Conservation (phyloP, 2,888 invertebrate species). For the Xestia xanthographa region DNA sequence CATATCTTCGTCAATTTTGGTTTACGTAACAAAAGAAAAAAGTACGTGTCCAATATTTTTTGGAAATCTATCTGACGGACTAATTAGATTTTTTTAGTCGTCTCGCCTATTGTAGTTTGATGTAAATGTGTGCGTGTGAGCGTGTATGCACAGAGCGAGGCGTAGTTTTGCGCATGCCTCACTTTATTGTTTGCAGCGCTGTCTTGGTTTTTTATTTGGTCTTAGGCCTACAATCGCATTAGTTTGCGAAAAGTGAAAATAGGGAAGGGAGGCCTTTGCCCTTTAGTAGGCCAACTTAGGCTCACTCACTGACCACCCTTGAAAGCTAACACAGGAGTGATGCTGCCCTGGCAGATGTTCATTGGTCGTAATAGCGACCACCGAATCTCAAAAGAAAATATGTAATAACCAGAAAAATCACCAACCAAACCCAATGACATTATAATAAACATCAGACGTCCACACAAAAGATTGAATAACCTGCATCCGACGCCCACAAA, state of each 20-base stretch:
- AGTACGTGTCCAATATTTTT: too few species aligned
- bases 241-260: neutral
- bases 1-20: too few species aligned
- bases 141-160: too few species aligned
- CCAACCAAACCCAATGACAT: conserved; percentile 28
- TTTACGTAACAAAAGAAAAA: too few species aligned
- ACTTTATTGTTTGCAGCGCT: too few species aligned
- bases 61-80: too few species aligned
- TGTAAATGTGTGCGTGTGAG: too few species aligned
- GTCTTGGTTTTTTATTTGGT: too few species aligned
- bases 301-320: neutral
- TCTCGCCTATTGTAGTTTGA: too few species aligned
- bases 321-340: neutral
- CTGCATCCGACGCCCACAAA: conserved; percentile 68
- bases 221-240: neutral
- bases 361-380: neutral
- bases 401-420: conserved; percentile 2
- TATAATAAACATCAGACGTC: conserved; percentile 53
- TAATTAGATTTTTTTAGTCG: too few species aligned
- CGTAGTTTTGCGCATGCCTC: too few species aligned
- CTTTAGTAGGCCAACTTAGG: too few species aligned
- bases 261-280: neutral
- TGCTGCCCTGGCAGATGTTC: neutral
- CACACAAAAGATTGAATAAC: conserved; percentile 66
- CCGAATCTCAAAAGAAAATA: neutral